Base-by-base conservation (phyloP, 2,113 vertebrate genomes). In the Cardinalis cardinalis region DNA sequence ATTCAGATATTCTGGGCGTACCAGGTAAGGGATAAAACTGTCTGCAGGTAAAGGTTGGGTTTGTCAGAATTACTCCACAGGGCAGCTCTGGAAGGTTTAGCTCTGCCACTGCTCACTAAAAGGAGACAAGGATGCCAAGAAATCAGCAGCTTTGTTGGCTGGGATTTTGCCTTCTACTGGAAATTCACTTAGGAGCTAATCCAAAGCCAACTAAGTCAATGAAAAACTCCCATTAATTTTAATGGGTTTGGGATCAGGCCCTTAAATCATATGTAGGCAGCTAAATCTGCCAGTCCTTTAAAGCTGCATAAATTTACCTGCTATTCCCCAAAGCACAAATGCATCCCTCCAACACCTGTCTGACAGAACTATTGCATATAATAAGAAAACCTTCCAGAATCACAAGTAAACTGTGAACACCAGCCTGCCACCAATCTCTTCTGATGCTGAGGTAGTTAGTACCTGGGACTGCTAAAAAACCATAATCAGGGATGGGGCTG, bases 221-320 rank as follows among this genome's bases (percentile, higher is more conserved):
- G 93, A 93, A 95, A 96, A 90, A 89, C 74, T 93, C 86, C 88
- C 93, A 94, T 94, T 95, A 95, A 92, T 66, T 96, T 94, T 94
- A 94, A 95, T 95, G 81, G 90, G 25, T 82, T 94, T 92, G 78
- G 81, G 90, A 95, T 95, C 95, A 92, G 81, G 70, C 92, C 93
- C 74, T 96, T 94, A 96, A 95, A 95, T 96, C 92, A 95, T 59
- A 87, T 34, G 74, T 79, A 95, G 89, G 84, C 87, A 91, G 90
- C 88, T 92, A 92, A 95, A 95, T 94, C 92, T 95, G 95, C 95
- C 95, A 93, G 77, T 95, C 91, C 89, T 94, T 96, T 93, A 96
- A 95, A 95, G 92, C 87, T 95, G 84, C 84, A 94, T 95, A 94
- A 95, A 94, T 96, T 95, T 92, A 90, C 84, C 93, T 95, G 84